Conservation (phyloP, 2,113 vertebrate species). For the Chaetops frenatus region DNA sequence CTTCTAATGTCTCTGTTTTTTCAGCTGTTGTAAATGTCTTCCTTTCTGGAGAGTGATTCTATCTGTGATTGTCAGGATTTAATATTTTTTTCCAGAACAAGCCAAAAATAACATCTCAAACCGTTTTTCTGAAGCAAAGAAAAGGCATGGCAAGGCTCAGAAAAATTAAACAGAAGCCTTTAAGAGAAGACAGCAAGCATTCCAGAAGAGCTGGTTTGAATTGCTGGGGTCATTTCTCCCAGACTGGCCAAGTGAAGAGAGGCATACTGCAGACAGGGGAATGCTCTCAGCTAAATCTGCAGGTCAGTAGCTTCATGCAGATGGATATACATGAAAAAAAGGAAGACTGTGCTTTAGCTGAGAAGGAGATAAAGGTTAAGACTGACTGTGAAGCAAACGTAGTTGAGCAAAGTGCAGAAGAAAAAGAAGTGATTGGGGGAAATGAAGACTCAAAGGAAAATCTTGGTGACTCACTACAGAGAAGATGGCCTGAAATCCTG, state of each 20-base stretch:
- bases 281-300: neutral
- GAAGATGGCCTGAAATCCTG: neutral
- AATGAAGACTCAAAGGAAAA: neutral
- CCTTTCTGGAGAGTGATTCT: neutral
- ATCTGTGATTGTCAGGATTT: neutral
- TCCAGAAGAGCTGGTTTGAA: neutral
- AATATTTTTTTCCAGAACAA: neutral
- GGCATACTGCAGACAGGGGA: neutral
- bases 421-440: neutral
- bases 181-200: neutral
- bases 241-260: neutral
- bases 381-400: neutral
- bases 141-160: constrained; percentile 19
- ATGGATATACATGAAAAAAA: neutral
- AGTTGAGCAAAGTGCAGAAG: neutral
- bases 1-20: neutral
- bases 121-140: constrained; percentile 40
- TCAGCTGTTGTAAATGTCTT: neutral
- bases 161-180: constrained; percentile 9
- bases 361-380: neutral
- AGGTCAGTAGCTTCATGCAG: neutral
- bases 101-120: neutral
- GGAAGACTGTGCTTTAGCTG: neutral
- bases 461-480: neutral
- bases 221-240: neutral